Percentiles rank a stretch among this genome's conserved stretches.
Evolutionary conservation across 2,113 vertebrate species (phyloP).

Genomic region (Rhadina sibilatrix): DNA sequence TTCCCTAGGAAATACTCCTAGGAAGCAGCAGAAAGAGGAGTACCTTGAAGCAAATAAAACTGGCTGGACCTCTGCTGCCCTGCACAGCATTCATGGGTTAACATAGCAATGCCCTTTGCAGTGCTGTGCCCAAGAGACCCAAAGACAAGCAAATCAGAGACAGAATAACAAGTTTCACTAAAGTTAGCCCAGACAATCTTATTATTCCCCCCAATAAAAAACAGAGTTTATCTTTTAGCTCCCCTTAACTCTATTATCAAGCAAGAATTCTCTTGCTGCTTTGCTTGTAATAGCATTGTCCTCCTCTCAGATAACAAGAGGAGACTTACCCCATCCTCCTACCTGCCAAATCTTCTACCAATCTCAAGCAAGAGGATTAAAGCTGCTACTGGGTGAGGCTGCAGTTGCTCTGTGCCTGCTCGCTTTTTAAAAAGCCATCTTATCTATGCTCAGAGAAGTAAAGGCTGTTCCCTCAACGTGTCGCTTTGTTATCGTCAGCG

Average conservation of each 20-base stretch:
- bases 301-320: constrained; percentile 43
- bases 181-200: not conserved
- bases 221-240: constrained; percentile 12
- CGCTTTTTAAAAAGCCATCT: not conserved
- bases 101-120: not conserved
- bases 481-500: not conserved
- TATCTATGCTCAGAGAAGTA: constrained; percentile 36
- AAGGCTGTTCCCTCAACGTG: constrained; percentile 2
- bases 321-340: constrained; percentile 7
- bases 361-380: constrained; percentile 35
- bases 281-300: constrained; percentile 47
- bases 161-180: not conserved
- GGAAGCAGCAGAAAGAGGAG: not conserved
- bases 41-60: not conserved
- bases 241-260: constrained; percentile 42
- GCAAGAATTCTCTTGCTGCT: constrained; percentile 37
- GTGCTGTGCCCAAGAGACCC: not conserved
- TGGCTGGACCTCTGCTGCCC: not conserved
- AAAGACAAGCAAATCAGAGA: not conserved
- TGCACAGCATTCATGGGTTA: not conserved
- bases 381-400: constrained; percentile 21
- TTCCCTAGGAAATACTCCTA: not conserved
- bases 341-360: constrained; percentile 37
- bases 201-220: not conserved
- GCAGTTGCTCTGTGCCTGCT: constrained; percentile 2